Evolutionary conservation across 2,888 invertebrate genomes (phyloP).

Genomic region (Limenitis arthemis): DNA sequence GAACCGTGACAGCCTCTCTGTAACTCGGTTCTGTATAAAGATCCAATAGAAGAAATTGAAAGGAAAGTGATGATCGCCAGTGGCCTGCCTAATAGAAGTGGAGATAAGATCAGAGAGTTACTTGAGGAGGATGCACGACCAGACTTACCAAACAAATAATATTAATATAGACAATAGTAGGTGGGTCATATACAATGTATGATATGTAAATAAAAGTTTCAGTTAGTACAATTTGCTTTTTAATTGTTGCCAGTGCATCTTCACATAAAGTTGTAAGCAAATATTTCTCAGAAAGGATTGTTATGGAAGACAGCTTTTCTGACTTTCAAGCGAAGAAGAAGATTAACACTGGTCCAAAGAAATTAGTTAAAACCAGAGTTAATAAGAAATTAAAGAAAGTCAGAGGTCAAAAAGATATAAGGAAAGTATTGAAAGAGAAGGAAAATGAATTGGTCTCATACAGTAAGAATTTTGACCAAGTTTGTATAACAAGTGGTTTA

Average conservation of each 20-base stretch:
- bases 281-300: constrained; percentile 43
- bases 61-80: constrained; percentile 51
- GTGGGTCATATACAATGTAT: constrained; percentile 31
- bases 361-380: constrained; percentile 28
- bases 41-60: constrained; percentile 57
- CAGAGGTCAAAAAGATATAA: constrained; percentile 58
- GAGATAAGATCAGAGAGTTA: constrained; percentile 36
- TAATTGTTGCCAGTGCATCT: constrained; percentile 42
- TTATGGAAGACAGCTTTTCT: constrained; percentile 57
- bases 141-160: constrained; percentile 46
- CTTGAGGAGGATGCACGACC: constrained; percentile 38
- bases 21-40: constrained; percentile 47
- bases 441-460: constrained; percentile 53
- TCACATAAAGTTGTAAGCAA: constrained; percentile 44
- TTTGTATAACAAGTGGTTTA: constrained; percentile 52
- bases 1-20: too few species aligned
- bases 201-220: constrained; percentile 25
- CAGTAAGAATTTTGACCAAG: constrained; percentile 52
- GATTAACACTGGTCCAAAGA: constrained; percentile 39
- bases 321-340: constrained; percentile 54
- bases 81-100: constrained; percentile 40
- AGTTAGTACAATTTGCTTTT: constrained; percentile 35
- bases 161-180: constrained; percentile 42
- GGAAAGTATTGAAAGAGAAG: constrained; percentile 44
- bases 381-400: constrained; percentile 32